Conservation (phyloP, 2,888 invertebrate species). For the Amblyjoppa fuscipennis region DNA sequence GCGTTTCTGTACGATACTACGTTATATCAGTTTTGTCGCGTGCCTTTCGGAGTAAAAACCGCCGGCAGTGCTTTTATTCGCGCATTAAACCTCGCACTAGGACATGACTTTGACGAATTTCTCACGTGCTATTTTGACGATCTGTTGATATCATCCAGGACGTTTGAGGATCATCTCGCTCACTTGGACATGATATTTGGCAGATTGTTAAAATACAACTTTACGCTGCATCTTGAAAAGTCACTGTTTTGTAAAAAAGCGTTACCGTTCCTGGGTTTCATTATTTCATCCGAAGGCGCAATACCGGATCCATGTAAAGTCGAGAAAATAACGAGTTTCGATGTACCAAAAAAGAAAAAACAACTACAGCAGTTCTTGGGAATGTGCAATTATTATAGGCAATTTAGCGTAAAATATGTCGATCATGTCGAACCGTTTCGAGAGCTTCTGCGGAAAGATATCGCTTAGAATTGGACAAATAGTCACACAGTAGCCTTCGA, state of each 20-base stretch:
- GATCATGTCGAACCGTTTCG: conserved; percentile 53
- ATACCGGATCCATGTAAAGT: conserved; percentile 57
- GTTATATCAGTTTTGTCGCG: conserved; percentile 74
- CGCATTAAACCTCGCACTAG: conserved; percentile 70
- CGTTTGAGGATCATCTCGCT: conserved; percentile 71
- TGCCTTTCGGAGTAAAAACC: conserved; percentile 77
- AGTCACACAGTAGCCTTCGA: conserved; percentile 58
- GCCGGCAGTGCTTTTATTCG: conserved; percentile 72
- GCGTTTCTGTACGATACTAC: conserved; percentile 71
- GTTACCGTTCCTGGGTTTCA: conserved; percentile 59
- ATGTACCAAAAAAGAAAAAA: conserved; percentile 68
- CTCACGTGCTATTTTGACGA: conserved; percentile 77
- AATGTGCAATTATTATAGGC: conserved; percentile 58
- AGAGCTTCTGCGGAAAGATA: conserved; percentile 42
- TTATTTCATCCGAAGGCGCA: conserved; percentile 55
- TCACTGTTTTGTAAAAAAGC: conserved; percentile 65
- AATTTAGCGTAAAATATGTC: conserved; percentile 43
- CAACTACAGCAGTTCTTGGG: conserved; percentile 70
- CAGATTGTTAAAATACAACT: conserved; percentile 63
- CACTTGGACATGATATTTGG: conserved; percentile 72
- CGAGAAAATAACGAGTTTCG: conserved; percentile 70
- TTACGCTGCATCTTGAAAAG: conserved; percentile 74
- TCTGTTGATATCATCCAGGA: conserved; percentile 73
- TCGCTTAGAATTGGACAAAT: conserved; percentile 57
- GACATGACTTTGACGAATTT: conserved; percentile 72